phyloP scores from a whole-genome alignment of 2,113 vertebrate genomes.

The Trachemys scripta region DNA sequence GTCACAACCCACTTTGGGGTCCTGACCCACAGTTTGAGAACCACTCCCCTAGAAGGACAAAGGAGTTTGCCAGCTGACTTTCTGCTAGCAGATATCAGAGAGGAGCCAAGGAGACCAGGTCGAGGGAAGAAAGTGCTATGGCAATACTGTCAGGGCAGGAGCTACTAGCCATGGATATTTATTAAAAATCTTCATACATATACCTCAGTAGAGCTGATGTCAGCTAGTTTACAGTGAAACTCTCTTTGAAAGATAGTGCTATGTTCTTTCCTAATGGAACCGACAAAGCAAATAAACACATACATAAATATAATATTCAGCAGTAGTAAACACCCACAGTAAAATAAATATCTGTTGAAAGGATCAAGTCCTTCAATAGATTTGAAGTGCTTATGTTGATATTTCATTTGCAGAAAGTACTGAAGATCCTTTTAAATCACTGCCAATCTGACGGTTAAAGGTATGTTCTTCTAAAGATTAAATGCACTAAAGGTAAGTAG shows the following conservation, averaged over 20 bases:
- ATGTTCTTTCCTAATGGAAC: not conserved
- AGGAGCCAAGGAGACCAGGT: not conserved
- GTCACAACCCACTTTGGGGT: no score
- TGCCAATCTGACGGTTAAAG: not conserved
- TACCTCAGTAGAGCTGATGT: not conserved
- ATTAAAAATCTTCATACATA: not conserved
- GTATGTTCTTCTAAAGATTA: constrained; percentile 8
- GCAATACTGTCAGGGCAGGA: not conserved
- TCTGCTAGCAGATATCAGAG: not conserved
- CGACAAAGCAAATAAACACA: not conserved
- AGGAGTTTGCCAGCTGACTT: not conserved
- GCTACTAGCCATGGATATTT: not conserved
- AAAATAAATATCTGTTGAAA: constrained; percentile 11
- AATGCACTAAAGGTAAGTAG: not conserved
- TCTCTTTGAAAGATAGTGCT: not conserved
- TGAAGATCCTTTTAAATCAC: not conserved
- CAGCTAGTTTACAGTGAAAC: not conserved
- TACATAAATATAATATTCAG: not conserved
- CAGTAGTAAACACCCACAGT: not conserved
- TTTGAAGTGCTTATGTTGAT: not conserved
- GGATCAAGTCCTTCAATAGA: constrained; percentile 15
- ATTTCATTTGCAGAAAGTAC: constrained; percentile 15
- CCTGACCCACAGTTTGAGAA: no score
- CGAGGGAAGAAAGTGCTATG: not conserved
- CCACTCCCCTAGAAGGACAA: not conserved